Base-by-base conservation (phyloP, 2,113 vertebrate genomes). In the Paedocypris sp. region DNA sequence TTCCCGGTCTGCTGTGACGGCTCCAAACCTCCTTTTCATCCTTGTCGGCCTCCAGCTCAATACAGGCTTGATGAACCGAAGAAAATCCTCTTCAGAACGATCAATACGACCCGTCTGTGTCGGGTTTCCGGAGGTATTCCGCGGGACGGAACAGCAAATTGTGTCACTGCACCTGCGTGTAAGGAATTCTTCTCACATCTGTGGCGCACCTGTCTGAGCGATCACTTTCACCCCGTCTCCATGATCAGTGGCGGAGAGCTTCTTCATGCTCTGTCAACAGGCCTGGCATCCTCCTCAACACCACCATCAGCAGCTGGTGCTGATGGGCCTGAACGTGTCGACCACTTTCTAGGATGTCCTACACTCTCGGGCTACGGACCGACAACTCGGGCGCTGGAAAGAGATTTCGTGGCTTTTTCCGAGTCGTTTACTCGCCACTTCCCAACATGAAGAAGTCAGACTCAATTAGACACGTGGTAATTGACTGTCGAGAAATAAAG, bases 231-330 rank as follows among this genome's bases (percentile, higher is more conserved):
- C 25, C 16, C 53, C 41, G 53, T 57, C 53, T 31, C 2, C 4
- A 31, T 57, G 38, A 57, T 57, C 53, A 42, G 26, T 43, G 26
- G 53, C 6, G 4, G 26, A 43, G 31, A 35, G 26, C 29, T 31
- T 57, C 53, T 43, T 57, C 38, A 31, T 57, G 38, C 38, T 38
- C 38, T 31, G 23, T 43, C 53, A 57, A 43, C 53, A 43, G 19
- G 26, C 53, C 53, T 57, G 38, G 53, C 53, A 57, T 42, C 53
- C 36, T 53, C 51, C 51, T 26, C 33, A 53, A 53, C 51, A 53
- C 10, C 33, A 39, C 51, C 36, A 53, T 22, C 36, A 3, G 20
- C 16, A 26, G 22, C 16, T 20, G 16, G 26, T 41, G 15, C 4
- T 31, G 53, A 36, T 57, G 10, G 53, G 53, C 53, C 43, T 31